Conservation (phyloP, 2,888 invertebrate species). For the Ophioninae sp. region DNA sequence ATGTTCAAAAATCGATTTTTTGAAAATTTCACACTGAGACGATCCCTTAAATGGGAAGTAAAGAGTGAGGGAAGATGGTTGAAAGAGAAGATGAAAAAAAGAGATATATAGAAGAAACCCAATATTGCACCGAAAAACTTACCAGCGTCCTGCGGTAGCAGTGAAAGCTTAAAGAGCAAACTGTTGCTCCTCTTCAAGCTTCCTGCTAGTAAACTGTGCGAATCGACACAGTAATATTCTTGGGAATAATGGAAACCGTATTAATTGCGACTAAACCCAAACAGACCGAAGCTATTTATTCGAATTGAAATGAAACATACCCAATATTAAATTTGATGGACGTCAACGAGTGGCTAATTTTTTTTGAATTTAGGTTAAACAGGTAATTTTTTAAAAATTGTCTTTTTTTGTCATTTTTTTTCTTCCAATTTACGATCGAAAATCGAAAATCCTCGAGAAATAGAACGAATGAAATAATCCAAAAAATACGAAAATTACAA, state of each 20-base stretch:
- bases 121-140: slow-evolving; percentile 16
- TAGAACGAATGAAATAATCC: too few species aligned
- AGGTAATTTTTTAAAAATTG: too few species aligned
- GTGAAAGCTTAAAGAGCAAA: slow-evolving; percentile 74
- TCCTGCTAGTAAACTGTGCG: slow-evolving; percentile 77
- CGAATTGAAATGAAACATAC: too few species aligned
- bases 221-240: slow-evolving; percentile 14
- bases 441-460: too few species aligned
- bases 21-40: not conserved
- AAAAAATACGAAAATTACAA: too few species aligned
- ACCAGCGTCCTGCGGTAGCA: slow-evolving; percentile 24
- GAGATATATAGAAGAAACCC: slow-evolving; percentile 13
- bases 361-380: not conserved
- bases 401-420: too few species aligned
- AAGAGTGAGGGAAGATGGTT: slow-evolving; percentile 11
- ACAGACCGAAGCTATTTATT: too few species aligned
- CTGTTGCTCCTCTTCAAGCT: slow-evolving; percentile 77
- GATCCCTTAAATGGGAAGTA: not conserved
- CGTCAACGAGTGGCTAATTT: not conserved
- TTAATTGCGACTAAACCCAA: not conserved
- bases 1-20: too few species aligned
- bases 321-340: too few species aligned
- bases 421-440: not conserved
- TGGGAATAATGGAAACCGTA: slow-evolving; percentile 22
- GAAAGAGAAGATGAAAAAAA: not conserved